These are phyloP conservation scores for Peromyscus attwateri DNA, from an alignment of 2,797 vertebrate genomes.

Conservation along the genomic window DNA sequence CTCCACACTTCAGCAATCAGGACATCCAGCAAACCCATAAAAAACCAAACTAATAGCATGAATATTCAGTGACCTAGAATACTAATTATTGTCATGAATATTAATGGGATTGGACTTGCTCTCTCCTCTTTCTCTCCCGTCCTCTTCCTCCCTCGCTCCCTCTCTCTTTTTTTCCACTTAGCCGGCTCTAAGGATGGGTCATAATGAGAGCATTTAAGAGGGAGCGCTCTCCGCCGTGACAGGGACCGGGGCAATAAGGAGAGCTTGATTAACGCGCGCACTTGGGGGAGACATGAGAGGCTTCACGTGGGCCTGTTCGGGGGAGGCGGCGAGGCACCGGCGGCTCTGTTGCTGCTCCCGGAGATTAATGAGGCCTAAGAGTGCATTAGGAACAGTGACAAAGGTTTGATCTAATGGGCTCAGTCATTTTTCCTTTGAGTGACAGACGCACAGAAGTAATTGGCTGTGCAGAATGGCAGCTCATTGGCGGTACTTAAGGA, in stretches of 20 bases:
- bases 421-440: slow-evolving; percentile 95
- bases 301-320: slow-evolving; percentile 91
- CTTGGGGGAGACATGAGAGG: slow-evolving; percentile 91
- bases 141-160: slow-evolving; percentile 83
- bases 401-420: slow-evolving; percentile 94
- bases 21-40: slow-evolving; percentile 93
- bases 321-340: slow-evolving; percentile 89
- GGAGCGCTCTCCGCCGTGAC: slow-evolving; percentile 91
- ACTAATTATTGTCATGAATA: slow-evolving; percentile 99
- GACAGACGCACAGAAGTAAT: slow-evolving; percentile 94
- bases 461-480: slow-evolving; percentile 94
- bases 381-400: slow-evolving; percentile 93
- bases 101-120: slow-evolving; percentile 97
- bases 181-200: slow-evolving; percentile 95
- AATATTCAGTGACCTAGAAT: slow-evolving; percentile 99
- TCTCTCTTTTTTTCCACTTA: slow-evolving; percentile 91
- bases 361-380: slow-evolving; percentile 94
- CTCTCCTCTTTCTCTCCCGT: slow-evolving; percentile 81
- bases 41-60: slow-evolving; percentile 98
- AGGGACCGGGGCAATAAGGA: slow-evolving; percentile 93
- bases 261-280: slow-evolving; percentile 93
- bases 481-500: slow-evolving; percentile 94
- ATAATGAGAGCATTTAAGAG: slow-evolving; percentile 95
- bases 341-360: slow-evolving; percentile 91
- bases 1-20: slow-evolving; percentile 93